Evolutionary conservation across 2,113 vertebrate genomes (phyloP), one percentile per base, ranked within the genome.

Genomic region (Prolemur simus): DNA sequence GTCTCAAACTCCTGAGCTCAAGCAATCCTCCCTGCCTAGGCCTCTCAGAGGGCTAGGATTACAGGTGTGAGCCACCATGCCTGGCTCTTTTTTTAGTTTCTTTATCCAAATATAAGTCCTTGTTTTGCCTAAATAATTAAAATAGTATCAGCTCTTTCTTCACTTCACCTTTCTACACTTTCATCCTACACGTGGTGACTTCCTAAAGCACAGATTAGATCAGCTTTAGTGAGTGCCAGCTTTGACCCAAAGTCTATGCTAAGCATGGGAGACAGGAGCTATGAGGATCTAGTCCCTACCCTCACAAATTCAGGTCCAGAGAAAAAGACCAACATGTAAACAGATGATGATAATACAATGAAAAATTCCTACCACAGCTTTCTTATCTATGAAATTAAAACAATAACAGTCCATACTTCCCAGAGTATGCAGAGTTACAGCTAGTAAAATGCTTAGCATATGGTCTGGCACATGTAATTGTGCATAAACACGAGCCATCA

Each of bases 361-460:
- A 73, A 81, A 87, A 81, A 49, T 37, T 77, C 47, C 81, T 85
- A 68, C 32, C 18, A 54, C 29, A 42, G 8, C 69, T 87, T 68
- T 74, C 60, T 87, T 32, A 80, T 42, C 34, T 82, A 25, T 68
- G 76, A 90, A 95, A 87, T 49, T 66, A 47, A 92, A 92, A 69
- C 15, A 71, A 83, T 49, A 63, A 94, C 58, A 27, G 5, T 37
- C 21, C 29, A 23, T 9, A 23, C 54, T 66, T 77, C 60, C 64
- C 68, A 74, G 49, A 52, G 4, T 54, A 14, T 60, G 29, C 47
- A 54, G 49, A 89, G 6, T 77, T 42, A 58, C 4, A 91, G 52
- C n/a, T 78, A 63, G 47, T 39, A 71, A 54, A 17, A 39, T 10
- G 74, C 64, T 82, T 60, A 69, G n/a, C 39, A 49, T 74, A 49